Evolutionary conservation across 1,140 invertebrate genomes (phyloP).

Genomic region (Heterodera carotae): DNA sequence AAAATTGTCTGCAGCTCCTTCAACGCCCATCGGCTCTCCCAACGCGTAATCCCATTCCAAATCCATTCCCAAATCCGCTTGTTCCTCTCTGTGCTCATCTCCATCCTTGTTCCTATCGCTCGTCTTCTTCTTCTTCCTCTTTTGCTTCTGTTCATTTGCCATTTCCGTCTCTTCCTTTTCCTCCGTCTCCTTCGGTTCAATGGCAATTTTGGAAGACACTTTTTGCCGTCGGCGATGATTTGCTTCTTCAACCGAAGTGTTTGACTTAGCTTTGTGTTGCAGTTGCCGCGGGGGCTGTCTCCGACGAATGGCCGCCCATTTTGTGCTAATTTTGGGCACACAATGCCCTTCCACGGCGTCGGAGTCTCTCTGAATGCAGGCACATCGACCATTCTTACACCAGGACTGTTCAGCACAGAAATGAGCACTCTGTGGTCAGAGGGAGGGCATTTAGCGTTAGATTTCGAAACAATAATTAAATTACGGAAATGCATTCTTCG

Average conservation of each 20-base stretch:
- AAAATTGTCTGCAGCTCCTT: neutral
- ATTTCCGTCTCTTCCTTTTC: neutral
- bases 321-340: neutral
- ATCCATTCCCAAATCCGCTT: neutral
- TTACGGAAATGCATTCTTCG: slow-evolving; percentile 32
- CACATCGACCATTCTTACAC: slow-evolving; percentile 41
- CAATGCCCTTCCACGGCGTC: neutral
- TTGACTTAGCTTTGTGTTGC: too few relatives aligned
- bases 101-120: neutral
- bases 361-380: slow-evolving; percentile 10
- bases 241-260: neutral
- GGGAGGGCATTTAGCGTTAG: neutral
- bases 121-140: neutral
- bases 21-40: neutral
- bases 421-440: neutral
- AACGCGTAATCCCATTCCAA: slow-evolving; percentile 13
- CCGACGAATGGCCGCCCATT: neutral
- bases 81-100: slow-evolving; percentile 16
- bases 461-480: slow-evolving; percentile 10
- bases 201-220: neutral
- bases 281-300: neutral
- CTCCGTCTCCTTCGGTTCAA: neutral
- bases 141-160: neutral
- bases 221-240: too few relatives aligned
- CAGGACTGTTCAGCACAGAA: slow-evolving; percentile 37